Evolutionary conservation across 2,113 vertebrate species (phyloP).

Genomic region (Lepus europaeus): DNA sequence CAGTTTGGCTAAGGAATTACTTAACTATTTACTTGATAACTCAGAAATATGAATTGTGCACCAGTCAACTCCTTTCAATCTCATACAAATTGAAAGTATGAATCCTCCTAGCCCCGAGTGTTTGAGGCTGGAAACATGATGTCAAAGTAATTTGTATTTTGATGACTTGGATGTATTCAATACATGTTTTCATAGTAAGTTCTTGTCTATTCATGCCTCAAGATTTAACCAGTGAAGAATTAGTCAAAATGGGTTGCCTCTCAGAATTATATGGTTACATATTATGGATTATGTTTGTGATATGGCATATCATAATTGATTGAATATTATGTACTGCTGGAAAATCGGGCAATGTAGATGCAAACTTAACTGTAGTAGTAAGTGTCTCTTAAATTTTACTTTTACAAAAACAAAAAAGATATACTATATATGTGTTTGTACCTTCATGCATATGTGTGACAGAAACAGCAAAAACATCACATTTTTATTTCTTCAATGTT

Average conservation of each 20-base stretch:
- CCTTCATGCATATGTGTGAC: rapidly evolving
- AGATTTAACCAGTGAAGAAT: background rate
- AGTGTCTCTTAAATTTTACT: background rate
- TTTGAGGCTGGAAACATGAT: background rate
- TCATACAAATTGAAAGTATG: background rate
- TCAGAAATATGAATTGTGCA: conserved; percentile 16
- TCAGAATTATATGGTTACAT: background rate
- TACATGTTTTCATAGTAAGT: background rate
- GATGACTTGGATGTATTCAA: background rate
- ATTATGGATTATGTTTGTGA: background rate
- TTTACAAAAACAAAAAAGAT: background rate
- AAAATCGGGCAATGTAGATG: background rate
- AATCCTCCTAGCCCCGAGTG: background rate
- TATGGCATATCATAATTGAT: background rate
- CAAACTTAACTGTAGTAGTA: background rate
- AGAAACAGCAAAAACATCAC: background rate
- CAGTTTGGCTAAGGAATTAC: background rate
- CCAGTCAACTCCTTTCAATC: background rate
- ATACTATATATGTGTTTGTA: background rate
- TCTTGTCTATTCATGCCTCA: background rate
- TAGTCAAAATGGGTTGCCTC: background rate
- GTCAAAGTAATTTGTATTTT: background rate
- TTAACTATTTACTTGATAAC: background rate
- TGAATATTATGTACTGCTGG: background rate
- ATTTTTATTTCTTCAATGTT: conserved; percentile 72